Percentiles rank a stretch among this genome's conserved stretches.
Evolutionary conservation across 2,113 vertebrate species (phyloP).

Genomic region (Ariopsis seemanni): DNA sequence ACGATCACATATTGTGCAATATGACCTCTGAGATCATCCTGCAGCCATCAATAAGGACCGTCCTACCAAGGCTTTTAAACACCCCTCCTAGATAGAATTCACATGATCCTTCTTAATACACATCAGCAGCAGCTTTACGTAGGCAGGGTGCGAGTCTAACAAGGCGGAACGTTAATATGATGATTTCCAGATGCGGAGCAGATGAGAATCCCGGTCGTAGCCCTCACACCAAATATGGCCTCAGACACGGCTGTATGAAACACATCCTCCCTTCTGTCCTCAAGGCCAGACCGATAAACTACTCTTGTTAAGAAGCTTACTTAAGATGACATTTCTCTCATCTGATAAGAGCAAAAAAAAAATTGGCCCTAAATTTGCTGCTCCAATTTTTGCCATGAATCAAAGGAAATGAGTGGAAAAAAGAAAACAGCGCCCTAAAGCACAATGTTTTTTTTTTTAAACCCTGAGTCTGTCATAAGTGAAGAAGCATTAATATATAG

Average conservation of each 20-base stretch:
- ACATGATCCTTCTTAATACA: constrained; percentile 26
- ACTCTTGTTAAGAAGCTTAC: constrained; percentile 26
- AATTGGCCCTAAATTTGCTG: too few relatives aligned
- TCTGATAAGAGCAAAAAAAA: constrained; percentile 21
- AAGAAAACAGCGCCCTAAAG: not conserved
- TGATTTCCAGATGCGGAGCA: constrained; percentile 57
- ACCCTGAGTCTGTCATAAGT: not conserved
- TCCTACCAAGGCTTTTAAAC: constrained; percentile 6
- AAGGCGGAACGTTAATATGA: constrained; percentile 57
- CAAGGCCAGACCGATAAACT: constrained; percentile 37
- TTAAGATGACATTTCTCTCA: constrained; percentile 20
- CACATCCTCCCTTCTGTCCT: constrained; percentile 34
- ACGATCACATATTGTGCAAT: not conserved
- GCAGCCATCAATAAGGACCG: not conserved
- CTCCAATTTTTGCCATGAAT: not conserved
- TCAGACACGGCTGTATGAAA: constrained; percentile 45
- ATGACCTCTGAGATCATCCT: constrained; percentile 28
- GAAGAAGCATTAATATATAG: not conserved
- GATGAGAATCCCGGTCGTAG: constrained; percentile 39
- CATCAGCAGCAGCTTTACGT: constrained; percentile 43
- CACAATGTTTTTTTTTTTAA: not conserved
- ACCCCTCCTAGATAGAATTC: not conserved
- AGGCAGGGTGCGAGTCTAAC: constrained; percentile 56
- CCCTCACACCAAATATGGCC: constrained; percentile 55
- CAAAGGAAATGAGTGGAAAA: not conserved